Conservation (phyloP, 2,888 invertebrate species). For the Tetragonula carbonaria region DNA sequence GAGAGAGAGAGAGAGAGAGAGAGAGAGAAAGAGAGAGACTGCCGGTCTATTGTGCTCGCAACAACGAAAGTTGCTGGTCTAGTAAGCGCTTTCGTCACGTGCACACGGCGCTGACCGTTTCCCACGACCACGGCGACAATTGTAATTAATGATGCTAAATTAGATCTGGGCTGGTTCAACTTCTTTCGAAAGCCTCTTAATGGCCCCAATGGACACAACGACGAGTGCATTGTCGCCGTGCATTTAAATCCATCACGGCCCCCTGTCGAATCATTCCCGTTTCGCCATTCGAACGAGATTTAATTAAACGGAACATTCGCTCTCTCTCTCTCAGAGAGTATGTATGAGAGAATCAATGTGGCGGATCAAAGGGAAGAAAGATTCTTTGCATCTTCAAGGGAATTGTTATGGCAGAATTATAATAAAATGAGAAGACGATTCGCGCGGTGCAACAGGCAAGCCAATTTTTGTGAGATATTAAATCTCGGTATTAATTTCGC, state of each 20-base stretch:
- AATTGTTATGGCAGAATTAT: too few species aligned
- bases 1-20: background rate
- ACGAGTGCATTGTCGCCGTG: conserved; percentile 29
- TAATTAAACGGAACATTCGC: conserved; percentile 8
- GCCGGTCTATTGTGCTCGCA: conserved; percentile 49
- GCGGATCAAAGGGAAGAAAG: background rate
- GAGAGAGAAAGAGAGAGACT: background rate
- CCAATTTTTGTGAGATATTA: background rate
- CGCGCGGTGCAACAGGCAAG: background rate
- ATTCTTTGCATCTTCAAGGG: too few species aligned
- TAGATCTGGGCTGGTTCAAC: conserved; percentile 58
- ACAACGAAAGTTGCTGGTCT: conserved; percentile 55
- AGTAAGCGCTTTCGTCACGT: conserved; percentile 57
- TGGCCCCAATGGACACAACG: conserved; percentile 5
- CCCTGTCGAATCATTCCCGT: background rate
- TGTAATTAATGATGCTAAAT: conserved; percentile 69
- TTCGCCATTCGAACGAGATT: background rate
- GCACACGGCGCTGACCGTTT: conserved; percentile 51
- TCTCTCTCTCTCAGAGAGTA: too few species aligned
- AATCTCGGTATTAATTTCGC: background rate
- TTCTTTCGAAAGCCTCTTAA: conserved; percentile 54
- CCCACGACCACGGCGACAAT: conserved; percentile 64
- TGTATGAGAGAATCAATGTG: too few species aligned
- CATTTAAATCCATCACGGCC: conserved; percentile 39
- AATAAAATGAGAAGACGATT: background rate